phyloP scores from a whole-genome alignment of 2,888 invertebrate species.

The Lasius platythorax region DNA sequence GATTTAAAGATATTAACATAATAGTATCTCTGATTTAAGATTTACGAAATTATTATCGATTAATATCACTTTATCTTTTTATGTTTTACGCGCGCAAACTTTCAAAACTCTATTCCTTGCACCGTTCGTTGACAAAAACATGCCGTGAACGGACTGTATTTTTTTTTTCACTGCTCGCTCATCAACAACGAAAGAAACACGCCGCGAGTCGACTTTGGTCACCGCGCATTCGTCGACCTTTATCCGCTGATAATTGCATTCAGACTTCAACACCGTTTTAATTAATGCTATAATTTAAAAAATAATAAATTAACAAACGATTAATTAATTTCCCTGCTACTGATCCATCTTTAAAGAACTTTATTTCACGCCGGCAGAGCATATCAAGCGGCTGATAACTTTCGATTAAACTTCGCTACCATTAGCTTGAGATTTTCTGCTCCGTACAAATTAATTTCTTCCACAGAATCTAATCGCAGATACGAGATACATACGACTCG shows the following conservation, averaged over 20 bases:
- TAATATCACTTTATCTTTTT: not conserved
- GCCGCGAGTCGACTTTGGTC: too few species aligned
- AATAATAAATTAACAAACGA: not conserved
- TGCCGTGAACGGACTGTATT: too few species aligned
- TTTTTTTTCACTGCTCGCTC: too few species aligned
- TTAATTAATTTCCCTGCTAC: conserved; percentile 14
- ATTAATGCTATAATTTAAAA: conserved; percentile 34
- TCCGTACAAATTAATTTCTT: conserved; percentile 47
- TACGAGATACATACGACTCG: conserved; percentile 45
- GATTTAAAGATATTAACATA: not conserved
- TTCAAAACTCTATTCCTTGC: not conserved
- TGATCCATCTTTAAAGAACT: conserved; percentile 20
- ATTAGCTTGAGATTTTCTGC: conserved; percentile 42
- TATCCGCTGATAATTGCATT: not conserved
- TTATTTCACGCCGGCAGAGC: conserved; percentile 30
- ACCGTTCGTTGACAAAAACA: too few species aligned
- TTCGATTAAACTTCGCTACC: conserved; percentile 39
- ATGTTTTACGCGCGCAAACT: too few species aligned
- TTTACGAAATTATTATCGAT: not conserved
- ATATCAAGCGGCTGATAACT: conserved; percentile 36
- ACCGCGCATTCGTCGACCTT: not conserved
- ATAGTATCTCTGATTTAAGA: not conserved
- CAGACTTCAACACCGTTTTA: not conserved
- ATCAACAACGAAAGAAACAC: too few species aligned
- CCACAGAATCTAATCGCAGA: conserved; percentile 32